Evolutionary conservation across 2,113 vertebrate species (phyloP), one percentile per base, ranked within the genome.

Genomic region (Brachyistius frenatus): DNA sequence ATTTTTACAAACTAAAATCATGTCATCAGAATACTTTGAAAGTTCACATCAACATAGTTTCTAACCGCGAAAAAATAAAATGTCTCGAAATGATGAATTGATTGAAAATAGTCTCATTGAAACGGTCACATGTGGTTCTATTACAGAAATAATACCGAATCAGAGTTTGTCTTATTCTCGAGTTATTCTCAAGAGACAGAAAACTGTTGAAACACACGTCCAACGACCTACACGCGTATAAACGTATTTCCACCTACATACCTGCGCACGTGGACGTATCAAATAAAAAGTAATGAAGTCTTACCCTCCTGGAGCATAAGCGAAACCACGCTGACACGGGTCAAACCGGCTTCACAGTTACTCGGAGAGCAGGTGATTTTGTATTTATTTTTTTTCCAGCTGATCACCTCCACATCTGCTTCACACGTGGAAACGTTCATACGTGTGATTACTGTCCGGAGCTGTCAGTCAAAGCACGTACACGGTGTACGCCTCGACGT

Each of bases 341-440:
- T 61, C 41, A 36, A 32, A 53, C 16, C 2, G 2, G 49, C 61
- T 72, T 44, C 63, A 31, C 36, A 30, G 65, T 79, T 71, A 67
- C 47, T 52, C 1, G 31, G 32, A 50, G 55, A 66, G 67, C 74
- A 61, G 66, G 55, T 80, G 75, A 78, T 62, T 73, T 23, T 23
- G 23, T 23, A 23, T 23, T 23, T 23, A 23, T 23, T 23, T 23
- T 23, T 23, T 23, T 53, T 60, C 74, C 63, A 61, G 66, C 41
- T 72, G 35, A 67, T 80, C 69, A 61, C 37, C 46, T 80, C 77
- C 66, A 10, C 69, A 74, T 86, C 63, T 23, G 5, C 39, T 46
- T 69, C 74, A 74, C 86, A 89, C 82, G 72, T 89, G 89, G 86
- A 90, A 90, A 73, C 80, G 32, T 69, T 91, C 79, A 83, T 55